These are phyloP conservation scores for Motacilla alba DNA, from an alignment of 2,113 vertebrate genomes.

Conservation along the genomic window DNA sequence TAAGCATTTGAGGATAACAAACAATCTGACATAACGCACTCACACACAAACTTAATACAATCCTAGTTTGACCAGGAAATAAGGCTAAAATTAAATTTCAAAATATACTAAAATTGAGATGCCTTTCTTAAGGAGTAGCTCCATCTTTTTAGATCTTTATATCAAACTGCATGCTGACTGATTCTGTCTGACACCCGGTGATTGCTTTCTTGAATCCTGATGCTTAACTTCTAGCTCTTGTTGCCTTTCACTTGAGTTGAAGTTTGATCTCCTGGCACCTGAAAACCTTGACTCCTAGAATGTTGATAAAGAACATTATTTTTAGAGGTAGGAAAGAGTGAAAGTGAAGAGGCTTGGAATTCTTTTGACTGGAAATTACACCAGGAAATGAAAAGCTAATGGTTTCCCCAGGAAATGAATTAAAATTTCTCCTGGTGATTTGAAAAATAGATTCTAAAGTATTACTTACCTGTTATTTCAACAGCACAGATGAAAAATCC, in stretches of 20 bases:
- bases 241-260: neutral
- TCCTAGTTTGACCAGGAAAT: neutral
- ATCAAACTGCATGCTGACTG: neutral
- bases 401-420: neutral
- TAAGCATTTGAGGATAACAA: neutral
- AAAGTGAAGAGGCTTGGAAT: neutral
- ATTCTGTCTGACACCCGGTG: neutral
- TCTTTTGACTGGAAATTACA: neutral
- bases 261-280: neutral
- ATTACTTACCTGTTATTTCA: neutral
- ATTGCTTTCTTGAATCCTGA: neutral
- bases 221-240: neutral
- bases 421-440: neutral
- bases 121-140: neutral
- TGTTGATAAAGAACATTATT: neutral
- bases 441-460: neutral
- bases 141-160: neutral
- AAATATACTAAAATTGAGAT: neutral
- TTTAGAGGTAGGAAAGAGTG: neutral
- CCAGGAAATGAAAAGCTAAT: neutral
- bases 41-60: neutral
- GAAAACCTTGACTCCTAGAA: neutral
- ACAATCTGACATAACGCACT: neutral
- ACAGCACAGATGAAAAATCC: neutral
- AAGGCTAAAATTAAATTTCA: neutral